Conservation (phyloP, 2,888 invertebrate species). For the Salticus scenicus region DNA sequence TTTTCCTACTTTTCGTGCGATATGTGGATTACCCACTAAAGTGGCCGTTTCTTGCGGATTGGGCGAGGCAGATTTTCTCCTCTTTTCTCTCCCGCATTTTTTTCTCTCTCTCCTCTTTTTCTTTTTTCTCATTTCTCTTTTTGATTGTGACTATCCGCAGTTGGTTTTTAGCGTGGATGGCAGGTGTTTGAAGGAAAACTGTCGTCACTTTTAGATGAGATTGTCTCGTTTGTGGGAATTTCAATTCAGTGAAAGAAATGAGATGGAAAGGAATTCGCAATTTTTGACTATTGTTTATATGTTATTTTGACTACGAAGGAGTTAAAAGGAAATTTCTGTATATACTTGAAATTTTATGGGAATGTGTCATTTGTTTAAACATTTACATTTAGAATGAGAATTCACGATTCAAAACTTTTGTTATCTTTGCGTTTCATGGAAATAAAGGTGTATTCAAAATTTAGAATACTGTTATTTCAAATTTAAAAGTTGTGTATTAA, state of each 20-base stretch:
- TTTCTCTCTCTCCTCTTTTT: not conserved
- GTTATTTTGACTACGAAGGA: not conserved
- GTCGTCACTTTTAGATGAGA: not conserved
- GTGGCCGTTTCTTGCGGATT: constrained; percentile 64
- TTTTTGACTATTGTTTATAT: not conserved
- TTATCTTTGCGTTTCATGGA: too few species aligned
- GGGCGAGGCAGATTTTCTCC: constrained; percentile 62
- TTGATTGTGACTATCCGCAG: not conserved
- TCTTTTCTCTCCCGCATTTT: constrained; percentile 28
- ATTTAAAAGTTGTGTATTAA: too few species aligned
- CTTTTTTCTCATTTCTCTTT: not conserved
- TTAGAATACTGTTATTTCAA: too few species aligned
- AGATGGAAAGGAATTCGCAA: constrained; percentile 23
- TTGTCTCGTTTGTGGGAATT: constrained; percentile 13
- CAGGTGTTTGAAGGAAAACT: constrained; percentile 58
- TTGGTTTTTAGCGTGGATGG: constrained; percentile 30
- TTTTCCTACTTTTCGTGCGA: constrained; percentile 50
- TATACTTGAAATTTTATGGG: too few species aligned
- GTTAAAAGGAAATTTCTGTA: too few species aligned
- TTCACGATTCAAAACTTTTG: too few species aligned
- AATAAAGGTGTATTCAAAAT: too few species aligned
- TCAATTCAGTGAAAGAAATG: constrained; percentile 17
- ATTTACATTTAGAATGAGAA: too few species aligned
- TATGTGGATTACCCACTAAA: constrained; percentile 65
- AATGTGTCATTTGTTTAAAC: too few species aligned